Evolutionary conservation across 2,888 invertebrate genomes (phyloP), one percentile per base, ranked within the genome.

Genomic region (Anthophora plumipes): DNA sequence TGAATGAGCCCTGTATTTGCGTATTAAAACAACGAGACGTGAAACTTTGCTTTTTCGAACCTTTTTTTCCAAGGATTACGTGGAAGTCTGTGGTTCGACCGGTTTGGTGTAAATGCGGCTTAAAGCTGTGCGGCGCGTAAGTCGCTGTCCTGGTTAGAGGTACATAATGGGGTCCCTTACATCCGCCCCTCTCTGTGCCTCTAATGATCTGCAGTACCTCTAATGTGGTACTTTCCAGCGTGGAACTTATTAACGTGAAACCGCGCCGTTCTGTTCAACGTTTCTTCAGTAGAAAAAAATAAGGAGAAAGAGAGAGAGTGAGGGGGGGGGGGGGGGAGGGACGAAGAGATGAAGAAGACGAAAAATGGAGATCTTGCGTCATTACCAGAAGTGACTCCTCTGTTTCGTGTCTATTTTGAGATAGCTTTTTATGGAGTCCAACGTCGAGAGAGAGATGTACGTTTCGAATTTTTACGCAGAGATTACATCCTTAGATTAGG

Each of bases 71-170:
- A 57, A 1, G n/a, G 66, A 77, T 77, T 73, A 52, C 48, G 22
- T 59, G 31, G 46, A 50, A 39, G 55, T 25, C 25, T 54, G 55
- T 48, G 54, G 67, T 66, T 67, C 46, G 63, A 77, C 77, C 64
- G 80, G 77, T 80, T 77, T 69, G 48, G 72, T 77, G 68, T 72
- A 68, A 77, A 77, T 48, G 50, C 63, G 64, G 64, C 76, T 60
- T 68, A 64, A 80, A 59, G 80, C 59, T 77, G 48, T 72, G 46
- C 60, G 76, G 71, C 59, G 14, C 64, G 60, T 73, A 73, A 77
- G 73, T 83, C 69, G 61, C 66, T 68, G 69, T 74, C 82, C 80
- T 84, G 78, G 63, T 84, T 83, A 84, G 77, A 77, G 72, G 66
- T 77, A 77, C 78, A 81, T 82, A 85, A 85, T 79, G 82, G 80